Evolutionary conservation across 2,797 vertebrate species (phyloP), one percentile per base, ranked within the genome.

Genomic region (Tenualosa thibaudeaui): DNA sequence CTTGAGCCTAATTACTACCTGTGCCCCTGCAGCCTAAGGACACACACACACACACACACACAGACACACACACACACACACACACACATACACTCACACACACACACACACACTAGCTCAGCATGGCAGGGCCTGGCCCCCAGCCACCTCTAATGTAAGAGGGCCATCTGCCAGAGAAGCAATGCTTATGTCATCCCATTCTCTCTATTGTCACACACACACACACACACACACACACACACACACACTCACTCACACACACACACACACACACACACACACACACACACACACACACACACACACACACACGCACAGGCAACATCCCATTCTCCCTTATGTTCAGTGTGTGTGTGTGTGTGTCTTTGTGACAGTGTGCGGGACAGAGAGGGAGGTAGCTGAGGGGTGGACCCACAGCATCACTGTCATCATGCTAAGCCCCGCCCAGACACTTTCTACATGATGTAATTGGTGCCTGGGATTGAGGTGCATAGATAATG

Each of bases 61-160:
- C 91, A 94, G 92, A 81, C 24, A 91, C 90, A 91, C 92, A 94
- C 91, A 94, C 90, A 91, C 93, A 53, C 51, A 53, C 51, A 54
- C 10, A 54, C 51, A 54, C 51, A 54, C 51, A 54, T 12, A 53
- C 51, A 53, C 51, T 8, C 81, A 89, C 92, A 91, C 91, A 94
- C 92, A 81, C 24, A 91, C 90, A 91, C 92, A 94, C 91, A 94
- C 90, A 91, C 93, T 92, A 92, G 89, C 50, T 87, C 90, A 91
- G 95, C 93, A 92, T 88, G 93, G 93, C 92, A 93, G 91, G 87
- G 40, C 84, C 75, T 93, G 92, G 93, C 92, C 86, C 89, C 84
- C 2, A 85, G 91, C 93, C 94, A 93, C 85, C 88, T 84, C 88
- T 92, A 94, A 94, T 94, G 91, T 90, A 93, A 91, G 87, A 40